A percentile compares a stretch with the other conserved stretches of the same genome.
phyloP scores from a whole-genome alignment of 2,113 vertebrate species.

The Clarias macrocephalus region DNA sequence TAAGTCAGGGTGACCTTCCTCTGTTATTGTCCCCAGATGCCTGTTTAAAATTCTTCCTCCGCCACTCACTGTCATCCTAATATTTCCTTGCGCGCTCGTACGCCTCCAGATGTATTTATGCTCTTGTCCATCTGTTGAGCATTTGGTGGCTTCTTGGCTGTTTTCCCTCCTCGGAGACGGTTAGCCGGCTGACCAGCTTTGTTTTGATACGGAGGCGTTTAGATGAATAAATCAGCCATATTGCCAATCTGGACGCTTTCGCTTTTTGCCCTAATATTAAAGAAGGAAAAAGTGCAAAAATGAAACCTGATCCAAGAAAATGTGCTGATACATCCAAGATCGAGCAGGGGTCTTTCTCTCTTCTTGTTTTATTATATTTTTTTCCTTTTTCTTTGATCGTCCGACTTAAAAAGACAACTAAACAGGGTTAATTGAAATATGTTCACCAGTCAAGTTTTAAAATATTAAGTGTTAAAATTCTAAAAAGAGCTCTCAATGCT shows the following conservation, averaged over 20 bases:
- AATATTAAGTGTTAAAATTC: constrained; percentile 5
- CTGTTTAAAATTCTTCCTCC: constrained; percentile 63
- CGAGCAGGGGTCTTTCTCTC: background rate
- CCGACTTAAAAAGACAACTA: background rate
- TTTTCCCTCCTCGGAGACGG: constrained; percentile 50
- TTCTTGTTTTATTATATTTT: no score
- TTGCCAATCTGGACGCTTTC: constrained; percentile 48
- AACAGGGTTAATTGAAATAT: constrained; percentile 10
- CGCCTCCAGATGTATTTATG: constrained; percentile 67
- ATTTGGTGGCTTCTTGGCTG: constrained; percentile 63
- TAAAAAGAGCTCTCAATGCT: background rate
- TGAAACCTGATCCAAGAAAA: background rate
- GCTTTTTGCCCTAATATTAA: constrained; percentile 37
- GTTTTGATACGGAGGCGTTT: constrained; percentile 53
- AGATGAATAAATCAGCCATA: constrained; percentile 54
- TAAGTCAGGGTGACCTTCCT: constrained; percentile 73
- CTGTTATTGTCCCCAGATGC: constrained; percentile 63
- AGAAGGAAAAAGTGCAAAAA: constrained; percentile 31
- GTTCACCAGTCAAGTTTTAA: background rate
- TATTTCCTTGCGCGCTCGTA: constrained; percentile 55
- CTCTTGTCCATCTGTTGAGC: constrained; percentile 69
- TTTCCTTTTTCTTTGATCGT: background rate
- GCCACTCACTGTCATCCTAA: constrained; percentile 55
- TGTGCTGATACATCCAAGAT: background rate
- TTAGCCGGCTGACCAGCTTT: constrained; percentile 59